phyloP scores from a whole-genome alignment of 2,797 vertebrate genomes.

The Oceanodroma leucorhoa region DNA sequence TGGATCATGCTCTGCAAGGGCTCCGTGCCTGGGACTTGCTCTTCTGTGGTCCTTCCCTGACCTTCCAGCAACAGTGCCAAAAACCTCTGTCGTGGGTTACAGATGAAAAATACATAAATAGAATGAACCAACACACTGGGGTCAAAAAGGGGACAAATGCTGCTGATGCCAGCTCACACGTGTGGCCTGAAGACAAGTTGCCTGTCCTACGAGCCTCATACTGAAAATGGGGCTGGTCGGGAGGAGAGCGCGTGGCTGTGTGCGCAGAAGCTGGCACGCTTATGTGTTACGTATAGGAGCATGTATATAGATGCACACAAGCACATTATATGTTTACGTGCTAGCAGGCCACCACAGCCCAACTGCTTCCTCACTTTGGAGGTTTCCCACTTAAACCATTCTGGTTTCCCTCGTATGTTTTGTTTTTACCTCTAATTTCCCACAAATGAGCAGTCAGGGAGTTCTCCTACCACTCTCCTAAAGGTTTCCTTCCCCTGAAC shows the following conservation, averaged over 20 bases:
- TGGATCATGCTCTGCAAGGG: neutral
- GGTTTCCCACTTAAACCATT: conserved; percentile 30
- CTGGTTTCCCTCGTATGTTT: conserved; percentile 19
- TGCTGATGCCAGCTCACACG: neutral
- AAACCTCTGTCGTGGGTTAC: neutral
- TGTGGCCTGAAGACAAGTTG: neutral
- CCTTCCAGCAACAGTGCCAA: neutral
- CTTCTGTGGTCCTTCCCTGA: neutral
- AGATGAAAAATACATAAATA: conserved; percentile 14
- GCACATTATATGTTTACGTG: neutral
- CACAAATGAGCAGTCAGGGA: conserved; percentile 20
- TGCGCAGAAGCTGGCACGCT: neutral
- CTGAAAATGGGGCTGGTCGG: neutral
- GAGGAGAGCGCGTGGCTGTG: neutral
- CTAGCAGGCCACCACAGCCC: neutral
- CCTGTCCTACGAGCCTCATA: neutral
- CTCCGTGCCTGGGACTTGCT: neutral
- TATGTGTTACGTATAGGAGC: neutral
- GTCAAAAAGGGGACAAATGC: neutral
- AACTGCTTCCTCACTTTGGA: conserved; percentile 6
- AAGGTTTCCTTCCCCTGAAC: conserved; percentile 21
- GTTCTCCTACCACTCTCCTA: neutral
- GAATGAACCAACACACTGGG: neutral
- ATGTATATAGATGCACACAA: neutral
- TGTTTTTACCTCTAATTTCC: conserved; percentile 30